Evolutionary conservation across 2,113 vertebrate species (phyloP), one percentile per base, ranked within the genome.

Genomic region (Lampris incognitus): DNA sequence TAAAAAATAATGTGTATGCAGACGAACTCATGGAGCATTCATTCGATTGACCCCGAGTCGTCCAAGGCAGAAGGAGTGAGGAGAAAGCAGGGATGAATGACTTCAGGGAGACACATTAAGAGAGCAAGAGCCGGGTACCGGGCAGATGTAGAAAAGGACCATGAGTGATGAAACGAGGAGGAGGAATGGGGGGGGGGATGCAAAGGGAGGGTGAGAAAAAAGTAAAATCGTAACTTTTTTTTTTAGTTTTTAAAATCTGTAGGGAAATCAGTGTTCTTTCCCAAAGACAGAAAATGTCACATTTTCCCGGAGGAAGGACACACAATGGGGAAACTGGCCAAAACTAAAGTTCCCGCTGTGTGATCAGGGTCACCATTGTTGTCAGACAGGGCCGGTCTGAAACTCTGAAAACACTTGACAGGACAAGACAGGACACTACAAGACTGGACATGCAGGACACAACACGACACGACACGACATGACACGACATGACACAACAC

Each of bases 111-210:
- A 24, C 24, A 24, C 24, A 24, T 46, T 3, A 3, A 46, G 44
- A 46, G 44, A 46, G 3, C 6, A 46, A 6, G 44, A 46, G 44
- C 44, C 3, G 44, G 44, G 6, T 3, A 6, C 6, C 3, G 1
- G 7, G 44, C 44, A 46, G 44, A 46, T 46, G 44, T 46, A 46
- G 44, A 7, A 46, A 46, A 40, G 56, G 44, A 24, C 37, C 8
- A n/a, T 9, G 70, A 84, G 88, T 46, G 63, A 66, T n/a, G 36
- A 52, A 65, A 50, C 59, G 13, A 55, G 6, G 65, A 36, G 49
- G 11, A 41, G 42, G 4, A 48, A n/a, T 38, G 48, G 38, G 51
- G 40, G 36, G 24, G 48, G 6, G 9, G 13, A 24, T 7, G 11
- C 6, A 5, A 38, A 24, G 36, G 46, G 40, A 52, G 39, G 44